phyloP scores from a whole-genome alignment of 2,113 vertebrate genomes.

The Sminthopsis crassicaudata region DNA sequence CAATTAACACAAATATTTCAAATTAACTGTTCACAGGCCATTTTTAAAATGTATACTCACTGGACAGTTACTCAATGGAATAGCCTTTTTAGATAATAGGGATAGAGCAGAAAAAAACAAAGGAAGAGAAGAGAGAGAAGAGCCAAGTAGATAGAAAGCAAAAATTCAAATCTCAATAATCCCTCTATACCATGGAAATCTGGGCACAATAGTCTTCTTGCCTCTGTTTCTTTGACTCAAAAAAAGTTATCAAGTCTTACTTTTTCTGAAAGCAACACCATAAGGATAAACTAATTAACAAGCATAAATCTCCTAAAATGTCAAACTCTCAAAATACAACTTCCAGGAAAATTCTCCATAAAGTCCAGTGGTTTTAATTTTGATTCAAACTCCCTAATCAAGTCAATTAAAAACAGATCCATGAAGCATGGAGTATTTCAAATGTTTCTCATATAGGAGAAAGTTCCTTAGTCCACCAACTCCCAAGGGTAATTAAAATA shows the following conservation, averaged over 20 bases:
- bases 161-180: constrained; percentile 27
- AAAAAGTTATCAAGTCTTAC: constrained; percentile 41
- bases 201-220: constrained; percentile 13
- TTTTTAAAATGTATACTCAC: constrained; percentile 12
- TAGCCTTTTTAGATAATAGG: neutral
- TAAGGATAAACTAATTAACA: constrained; percentile 16
- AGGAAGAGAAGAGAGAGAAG: neutral
- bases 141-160: constrained; percentile 20
- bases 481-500: constrained; percentile 64
- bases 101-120: constrained; percentile 9
- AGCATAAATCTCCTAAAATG: constrained; percentile 38
- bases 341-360: neutral
- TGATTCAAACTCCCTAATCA: neutral
- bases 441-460: constrained; percentile 29
- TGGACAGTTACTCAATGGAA: constrained; percentile 14
- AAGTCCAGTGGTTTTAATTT: neutral
- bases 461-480: neutral
- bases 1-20: constrained; percentile 24
- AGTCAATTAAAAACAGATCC: neutral
- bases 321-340: constrained; percentile 50
- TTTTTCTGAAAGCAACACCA: constrained; percentile 34
- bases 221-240: constrained; percentile 22
- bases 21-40: neutral
- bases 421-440: neutral
- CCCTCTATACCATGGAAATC: neutral